Evolutionary conservation across 2,888 invertebrate genomes (phyloP).

Genomic region (Pantelozetes paolii): DNA sequence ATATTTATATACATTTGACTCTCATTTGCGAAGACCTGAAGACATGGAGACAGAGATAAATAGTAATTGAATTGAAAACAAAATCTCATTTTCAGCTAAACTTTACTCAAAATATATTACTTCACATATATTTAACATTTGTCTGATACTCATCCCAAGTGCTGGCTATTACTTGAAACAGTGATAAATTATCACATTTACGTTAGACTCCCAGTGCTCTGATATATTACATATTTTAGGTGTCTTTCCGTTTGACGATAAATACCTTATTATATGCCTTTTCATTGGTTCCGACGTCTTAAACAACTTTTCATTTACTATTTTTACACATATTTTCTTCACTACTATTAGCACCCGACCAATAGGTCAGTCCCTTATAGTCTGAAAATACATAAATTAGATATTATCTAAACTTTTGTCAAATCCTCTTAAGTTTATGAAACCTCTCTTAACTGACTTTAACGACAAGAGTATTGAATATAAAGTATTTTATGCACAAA

Average conservation of each 20-base stretch:
- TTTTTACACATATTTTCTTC: neutral
- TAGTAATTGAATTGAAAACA: neutral
- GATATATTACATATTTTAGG: conserved; percentile 21
- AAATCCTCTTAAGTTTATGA: neutral
- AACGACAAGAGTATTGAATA: too few species aligned
- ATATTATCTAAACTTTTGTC: neutral
- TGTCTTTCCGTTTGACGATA: conserved; percentile 13
- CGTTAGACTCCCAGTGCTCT: conserved; percentile 7
- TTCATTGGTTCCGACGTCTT: neutral
- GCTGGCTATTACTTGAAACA: neutral
- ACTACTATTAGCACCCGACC: neutral
- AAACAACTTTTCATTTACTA: neutral
- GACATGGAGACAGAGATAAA: neutral
- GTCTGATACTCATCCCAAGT: too few species aligned
- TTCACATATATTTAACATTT: neutral
- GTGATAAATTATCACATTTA: conserved; percentile 10
- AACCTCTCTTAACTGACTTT: too few species aligned
- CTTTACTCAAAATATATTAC: neutral
- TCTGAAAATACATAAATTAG: conserved; percentile 14
- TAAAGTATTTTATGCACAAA: neutral
- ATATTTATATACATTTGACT: neutral
- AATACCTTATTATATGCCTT: neutral
- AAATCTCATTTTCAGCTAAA: neutral
- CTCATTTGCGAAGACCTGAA: conserved; percentile 6
- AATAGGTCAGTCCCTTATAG: neutral